Evolutionary conservation across 2,797 vertebrate species (phyloP).

Genomic region (Coilia nasus): DNA sequence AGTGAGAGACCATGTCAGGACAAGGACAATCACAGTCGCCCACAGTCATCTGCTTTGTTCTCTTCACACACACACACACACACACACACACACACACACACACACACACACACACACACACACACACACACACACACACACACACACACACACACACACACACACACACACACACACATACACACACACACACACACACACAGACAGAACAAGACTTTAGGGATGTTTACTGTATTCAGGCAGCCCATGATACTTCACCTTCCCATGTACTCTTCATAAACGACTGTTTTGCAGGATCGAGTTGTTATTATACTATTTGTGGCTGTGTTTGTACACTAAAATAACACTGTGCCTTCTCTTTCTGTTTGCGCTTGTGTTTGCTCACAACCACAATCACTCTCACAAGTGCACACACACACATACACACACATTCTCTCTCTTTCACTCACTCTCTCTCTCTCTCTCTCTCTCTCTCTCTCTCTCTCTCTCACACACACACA

Average conservation of each 20-base stretch:
- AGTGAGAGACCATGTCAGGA: background rate
- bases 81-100: no score
- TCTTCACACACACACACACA: no score
- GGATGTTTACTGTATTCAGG: background rate
- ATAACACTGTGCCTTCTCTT: background rate
- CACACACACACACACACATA: background rate
- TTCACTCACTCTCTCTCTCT: no score
- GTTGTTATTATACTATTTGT: background rate
- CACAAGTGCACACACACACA: no score
- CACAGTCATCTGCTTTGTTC: background rate
- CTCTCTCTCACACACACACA: background rate
- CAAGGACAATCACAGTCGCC: background rate
- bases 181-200: slow-evolving; percentile 7
- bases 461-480: background rate
- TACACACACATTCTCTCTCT: background rate
- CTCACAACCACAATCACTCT: background rate
- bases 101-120: no score
- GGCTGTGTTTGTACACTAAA: background rate
- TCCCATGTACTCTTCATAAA: background rate
- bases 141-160: background rate
- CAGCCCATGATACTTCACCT: background rate
- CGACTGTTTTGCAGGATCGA: background rate
- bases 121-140: no score
- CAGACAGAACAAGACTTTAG: background rate
- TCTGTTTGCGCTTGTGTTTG: background rate